These are phyloP conservation scores for Chloropsis cyanopogon DNA, from an alignment of 2,113 vertebrate species.

Conservation along the genomic window DNA sequence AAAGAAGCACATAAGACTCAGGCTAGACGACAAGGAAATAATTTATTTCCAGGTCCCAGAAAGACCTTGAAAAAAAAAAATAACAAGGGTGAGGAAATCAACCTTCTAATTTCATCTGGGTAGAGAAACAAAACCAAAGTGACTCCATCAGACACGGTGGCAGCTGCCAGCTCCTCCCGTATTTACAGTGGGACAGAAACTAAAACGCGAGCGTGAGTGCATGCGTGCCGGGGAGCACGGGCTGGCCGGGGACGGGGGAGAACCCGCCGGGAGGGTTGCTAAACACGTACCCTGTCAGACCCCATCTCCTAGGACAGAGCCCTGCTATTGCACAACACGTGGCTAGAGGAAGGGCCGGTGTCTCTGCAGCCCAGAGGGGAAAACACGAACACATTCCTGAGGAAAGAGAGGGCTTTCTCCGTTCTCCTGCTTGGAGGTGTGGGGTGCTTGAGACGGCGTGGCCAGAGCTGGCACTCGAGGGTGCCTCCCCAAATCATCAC, in stretches of 20 bases:
- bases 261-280: not conserved
- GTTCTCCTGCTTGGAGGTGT: not conserved
- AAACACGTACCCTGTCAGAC: slow-evolving; percentile 35
- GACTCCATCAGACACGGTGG: not conserved
- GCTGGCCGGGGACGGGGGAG: not conserved
- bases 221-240: not conserved
- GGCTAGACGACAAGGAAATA: slow-evolving; percentile 53
- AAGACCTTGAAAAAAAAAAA: slow-evolving; percentile 49
- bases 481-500: slow-evolving; percentile 12
- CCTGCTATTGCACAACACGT: slow-evolving; percentile 42
- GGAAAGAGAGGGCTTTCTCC: slow-evolving; percentile 46
- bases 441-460: fast-evolving
- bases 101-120: slow-evolving; percentile 37
- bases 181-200: not conserved
- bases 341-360: slow-evolving; percentile 33
- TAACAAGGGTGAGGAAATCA: slow-evolving; percentile 39
- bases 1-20: not conserved
- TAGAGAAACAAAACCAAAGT: slow-evolving; percentile 17
- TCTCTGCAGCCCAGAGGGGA: not conserved
- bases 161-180: not conserved
- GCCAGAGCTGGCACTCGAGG: not conserved
- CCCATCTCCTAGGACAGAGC: slow-evolving; percentile 18
- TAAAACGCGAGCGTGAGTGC: not conserved
- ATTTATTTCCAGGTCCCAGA: slow-evolving; percentile 66
- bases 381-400: slow-evolving; percentile 47